phyloP scores from a whole-genome alignment of 2,113 vertebrate species.

The Aleadryas rufinucha region DNA sequence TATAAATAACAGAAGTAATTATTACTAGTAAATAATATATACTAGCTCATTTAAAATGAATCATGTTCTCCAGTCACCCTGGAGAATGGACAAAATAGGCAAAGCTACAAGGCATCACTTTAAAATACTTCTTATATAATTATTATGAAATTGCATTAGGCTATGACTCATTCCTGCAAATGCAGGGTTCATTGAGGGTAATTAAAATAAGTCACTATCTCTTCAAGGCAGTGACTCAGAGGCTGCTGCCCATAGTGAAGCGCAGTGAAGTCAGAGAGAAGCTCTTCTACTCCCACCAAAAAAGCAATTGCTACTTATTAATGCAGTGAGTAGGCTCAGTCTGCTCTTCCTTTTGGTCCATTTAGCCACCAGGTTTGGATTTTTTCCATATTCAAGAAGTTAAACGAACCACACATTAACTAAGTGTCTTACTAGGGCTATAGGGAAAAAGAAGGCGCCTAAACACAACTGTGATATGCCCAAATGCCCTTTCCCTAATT shows the following conservation, averaged over 20 bases:
- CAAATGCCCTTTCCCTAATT: neutral
- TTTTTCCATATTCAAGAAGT: neutral
- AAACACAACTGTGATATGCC: neutral
- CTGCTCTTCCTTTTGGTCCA: neutral
- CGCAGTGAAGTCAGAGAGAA: constrained; percentile 20
- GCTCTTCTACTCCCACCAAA: neutral
- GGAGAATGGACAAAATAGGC: constrained; percentile 12
- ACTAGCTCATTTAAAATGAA: constrained; percentile 26
- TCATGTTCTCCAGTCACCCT: constrained; percentile 5
- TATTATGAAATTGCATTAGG: constrained; percentile 63
- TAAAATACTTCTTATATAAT: constrained; percentile 47
- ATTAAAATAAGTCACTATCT: constrained; percentile 64
- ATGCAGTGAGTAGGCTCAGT: neutral
- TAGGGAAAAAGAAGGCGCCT: neutral
- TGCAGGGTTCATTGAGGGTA: constrained; percentile 53
- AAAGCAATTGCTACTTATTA: neutral
- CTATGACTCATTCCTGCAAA: constrained; percentile 68
- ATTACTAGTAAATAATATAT: constrained; percentile 52
- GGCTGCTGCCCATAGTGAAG: neutral
- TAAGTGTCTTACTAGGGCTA: neutral
- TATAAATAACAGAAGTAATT: constrained; percentile 42
- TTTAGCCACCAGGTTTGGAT: neutral
- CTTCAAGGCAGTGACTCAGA: constrained; percentile 60
- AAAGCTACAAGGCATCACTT: constrained; percentile 41
- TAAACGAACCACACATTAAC: neutral